Evolutionary conservation across 2,113 vertebrate genomes (phyloP), one percentile per base, ranked within the genome.

Genomic region (Brachypteracias leptosomus): DNA sequence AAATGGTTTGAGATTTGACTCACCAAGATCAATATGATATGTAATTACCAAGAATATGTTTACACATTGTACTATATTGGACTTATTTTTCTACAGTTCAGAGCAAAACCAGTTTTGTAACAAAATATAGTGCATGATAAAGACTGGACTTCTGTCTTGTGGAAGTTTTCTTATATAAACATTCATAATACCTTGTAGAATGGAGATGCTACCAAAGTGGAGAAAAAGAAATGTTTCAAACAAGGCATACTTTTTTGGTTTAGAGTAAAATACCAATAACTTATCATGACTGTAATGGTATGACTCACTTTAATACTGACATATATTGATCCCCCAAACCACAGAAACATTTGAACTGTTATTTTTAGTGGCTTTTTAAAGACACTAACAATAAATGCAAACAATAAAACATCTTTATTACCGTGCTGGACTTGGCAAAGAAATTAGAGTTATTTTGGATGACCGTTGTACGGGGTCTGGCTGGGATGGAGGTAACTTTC

Each of bases 331-430:
- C 55, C 46, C n/a, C 80, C 40, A 82, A 83, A 85, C 44, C 75
- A 52, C 73, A 93, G 79, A 85, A 95, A 82, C 61, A 88, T 92
- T 95, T 95, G 49, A 84, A 57, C 57, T 89, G 55, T 72, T 90
- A 92, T 93, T 93, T 93, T 92, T 91, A 93, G 84, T 59, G 70
- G 49, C 31, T 33, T 90, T 94, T 96, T 81, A 92, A 95, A 90
- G 68, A 79, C 55, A 46, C 3, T 79, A 73, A 72, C 71, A 65
- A 79, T 75, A 91, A 90, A 94, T 70, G 40, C n/a, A 82, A 91
- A 65, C 49, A 92, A 75, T 78, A 84, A 95, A 95, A 44, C 28
- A 85, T 85, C 67, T 92, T 96, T 91, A 93, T 66, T 79, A 35
- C 8, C 0, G 25, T 70, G 29, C 52, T 89, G 29, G 74, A 15